Evolutionary conservation across 2,797 vertebrate species (phyloP), one percentile per base, ranked within the genome.

Genomic region (Onychomys leucogaster): DNA sequence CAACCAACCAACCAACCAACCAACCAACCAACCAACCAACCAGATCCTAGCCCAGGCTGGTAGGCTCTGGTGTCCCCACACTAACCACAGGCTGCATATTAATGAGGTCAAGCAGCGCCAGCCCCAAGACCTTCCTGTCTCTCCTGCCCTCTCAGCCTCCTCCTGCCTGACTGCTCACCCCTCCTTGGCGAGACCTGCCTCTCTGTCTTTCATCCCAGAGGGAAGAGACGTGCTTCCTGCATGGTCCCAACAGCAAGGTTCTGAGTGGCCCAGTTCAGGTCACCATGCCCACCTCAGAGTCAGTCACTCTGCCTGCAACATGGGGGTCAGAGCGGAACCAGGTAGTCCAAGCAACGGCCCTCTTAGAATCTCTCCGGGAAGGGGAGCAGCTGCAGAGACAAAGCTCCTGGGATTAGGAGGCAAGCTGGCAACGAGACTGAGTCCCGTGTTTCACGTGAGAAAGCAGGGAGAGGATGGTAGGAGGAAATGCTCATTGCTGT

Each of bases 391-490:
- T 73, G 21, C 88, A 49, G 59, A 34, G 75, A 29, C 61, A 34
- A 52, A 27, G 43, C 27, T 29, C 2, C 8, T 13, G 81, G 63
- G 46, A 46, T 0, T 5, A 84, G 25, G n/a, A 86, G 69, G 63
- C 46, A 41, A 81, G n/a, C 41, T 29, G 83, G 78, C 49, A 61
- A 82, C 17, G 10, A 55, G 37, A 43, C 8, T 12, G 1, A 19
- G 32, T 52, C 91, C 61, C 88, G 37, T 90, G 59, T 61, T 92
- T 92, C 85, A 71, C 82, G 67, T 61, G 52, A 94, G 87, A 81
- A 59, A 61, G 81, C 59, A 73, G 93, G 32, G 65, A 96, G 91
- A 78, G 76, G 25, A 73, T 49, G 49, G 32, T 55, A 81, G 78
- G 67, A n/a, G 67, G 34, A 37, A 77, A 27, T 1, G 46, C 73